phyloP scores from a whole-genome alignment of 2,797 vertebrate species.

The Saxicola maurus region DNA sequence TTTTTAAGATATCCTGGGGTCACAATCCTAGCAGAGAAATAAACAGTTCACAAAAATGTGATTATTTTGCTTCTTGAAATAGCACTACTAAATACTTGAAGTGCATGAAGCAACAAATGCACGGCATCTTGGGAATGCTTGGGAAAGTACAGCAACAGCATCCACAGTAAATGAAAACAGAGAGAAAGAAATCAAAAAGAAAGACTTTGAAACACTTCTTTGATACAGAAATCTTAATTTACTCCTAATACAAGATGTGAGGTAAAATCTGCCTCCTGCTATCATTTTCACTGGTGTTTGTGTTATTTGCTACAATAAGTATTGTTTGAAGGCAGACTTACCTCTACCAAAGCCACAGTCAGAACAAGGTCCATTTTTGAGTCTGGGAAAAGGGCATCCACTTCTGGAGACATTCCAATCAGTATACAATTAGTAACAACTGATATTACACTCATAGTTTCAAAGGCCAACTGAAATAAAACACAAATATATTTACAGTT shows the following conservation, averaged over 20 bases:
- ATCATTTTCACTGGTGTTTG: neutral
- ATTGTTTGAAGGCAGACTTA: slow-evolving; percentile 62
- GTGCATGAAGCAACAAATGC: neutral
- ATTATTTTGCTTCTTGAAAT: neutral
- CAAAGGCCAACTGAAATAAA: slow-evolving; percentile 89
- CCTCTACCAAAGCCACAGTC: slow-evolving; percentile 87
- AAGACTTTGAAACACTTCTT: neutral
- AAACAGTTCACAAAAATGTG: neutral
- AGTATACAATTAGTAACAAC: slow-evolving; percentile 94
- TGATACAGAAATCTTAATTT: neutral
- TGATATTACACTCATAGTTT: slow-evolving; percentile 93
- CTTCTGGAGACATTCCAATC: slow-evolving; percentile 94
- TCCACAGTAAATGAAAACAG: neutral
- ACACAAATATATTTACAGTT: neutral
- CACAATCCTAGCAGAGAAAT: neutral
- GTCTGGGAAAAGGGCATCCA: slow-evolving; percentile 82
- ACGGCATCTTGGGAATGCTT: neutral
- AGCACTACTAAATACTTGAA: neutral
- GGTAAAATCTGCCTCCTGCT: neutral
- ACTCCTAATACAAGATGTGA: neutral
- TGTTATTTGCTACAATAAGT: neutral
- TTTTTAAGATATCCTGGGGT: neutral
- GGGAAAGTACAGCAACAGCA: neutral
- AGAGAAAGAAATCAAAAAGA: neutral
- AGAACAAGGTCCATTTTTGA: slow-evolving; percentile 86